Evolutionary conservation across 2,888 invertebrate species (phyloP).

Genomic region (Beris morrisii): DNA sequence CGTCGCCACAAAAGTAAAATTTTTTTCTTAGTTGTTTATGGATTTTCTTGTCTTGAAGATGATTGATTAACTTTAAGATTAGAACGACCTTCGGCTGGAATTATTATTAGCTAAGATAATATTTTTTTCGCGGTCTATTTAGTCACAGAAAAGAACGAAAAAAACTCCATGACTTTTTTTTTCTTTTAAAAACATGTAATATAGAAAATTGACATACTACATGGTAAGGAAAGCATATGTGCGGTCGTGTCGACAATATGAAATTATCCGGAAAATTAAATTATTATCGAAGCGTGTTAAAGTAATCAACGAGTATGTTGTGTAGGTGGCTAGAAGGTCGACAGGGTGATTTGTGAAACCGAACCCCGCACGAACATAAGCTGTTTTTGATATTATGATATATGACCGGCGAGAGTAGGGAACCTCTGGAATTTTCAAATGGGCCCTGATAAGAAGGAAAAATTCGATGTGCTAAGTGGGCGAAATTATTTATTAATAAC

Average conservation of each 20-base stretch:
- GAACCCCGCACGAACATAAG: neutral
- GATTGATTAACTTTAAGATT: conserved; percentile 24
- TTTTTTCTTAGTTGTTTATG: neutral
- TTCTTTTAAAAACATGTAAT: too few relatives aligned
- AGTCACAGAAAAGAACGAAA: too few relatives aligned
- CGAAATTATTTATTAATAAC: conserved; percentile 2
- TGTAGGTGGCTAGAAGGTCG: too few relatives aligned
- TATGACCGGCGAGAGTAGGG: neutral
- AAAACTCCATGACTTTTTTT: too few relatives aligned
- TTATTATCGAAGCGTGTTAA: conserved; percentile 15
- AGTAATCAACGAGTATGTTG: neutral
- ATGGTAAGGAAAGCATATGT: too few relatives aligned
- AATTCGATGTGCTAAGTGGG: conserved; percentile 12
- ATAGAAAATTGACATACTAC: too few relatives aligned
- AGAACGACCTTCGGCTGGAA: neutral
- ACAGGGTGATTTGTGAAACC: neutral
- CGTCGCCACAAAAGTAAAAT: neutral
- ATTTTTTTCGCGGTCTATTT: too few relatives aligned
- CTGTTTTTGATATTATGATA: neutral
- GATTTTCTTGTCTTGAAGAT: conserved; percentile 16
- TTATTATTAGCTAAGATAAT: too few relatives aligned
- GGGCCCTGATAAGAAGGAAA: conserved; percentile 5
- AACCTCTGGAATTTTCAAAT: neutral
- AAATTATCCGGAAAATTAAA: conserved; percentile 22
- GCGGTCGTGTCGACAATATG: conserved; percentile 8